Evolutionary conservation across 2,113 vertebrate genomes (phyloP).

Genomic region (Etheostoma spectabile): DNA sequence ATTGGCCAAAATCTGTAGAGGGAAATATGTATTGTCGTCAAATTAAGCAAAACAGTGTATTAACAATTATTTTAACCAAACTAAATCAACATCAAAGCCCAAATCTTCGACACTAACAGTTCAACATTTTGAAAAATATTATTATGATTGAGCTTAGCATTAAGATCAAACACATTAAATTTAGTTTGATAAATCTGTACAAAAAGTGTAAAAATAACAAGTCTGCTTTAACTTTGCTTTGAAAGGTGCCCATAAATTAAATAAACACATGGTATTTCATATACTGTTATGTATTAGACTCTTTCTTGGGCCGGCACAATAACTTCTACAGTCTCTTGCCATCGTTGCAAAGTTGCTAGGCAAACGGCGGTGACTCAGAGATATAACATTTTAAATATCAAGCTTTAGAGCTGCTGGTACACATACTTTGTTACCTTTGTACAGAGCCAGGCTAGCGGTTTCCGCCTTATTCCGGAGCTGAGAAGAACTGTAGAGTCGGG

Average conservation of each 20-base stretch:
- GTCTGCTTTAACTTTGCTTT: not conserved
- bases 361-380: too few relatives aligned
- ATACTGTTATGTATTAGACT: not conserved
- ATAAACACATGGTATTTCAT: too few relatives aligned
- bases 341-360: not conserved
- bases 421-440: not conserved
- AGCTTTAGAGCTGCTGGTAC: not conserved
- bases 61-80: not conserved
- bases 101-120: not conserved
- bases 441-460: not conserved
- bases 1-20: conserved; percentile 92
- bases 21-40: not conserved
- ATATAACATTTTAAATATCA: not conserved
- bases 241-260: too few relatives aligned
- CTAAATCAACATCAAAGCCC: not conserved
- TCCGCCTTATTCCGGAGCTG: not conserved
- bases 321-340: not conserved
- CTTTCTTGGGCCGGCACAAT: not conserved
- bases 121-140: not conserved
- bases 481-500: not conserved
- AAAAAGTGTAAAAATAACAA: not conserved
- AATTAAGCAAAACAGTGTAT: not conserved
- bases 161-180: not conserved
- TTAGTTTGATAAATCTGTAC: not conserved
- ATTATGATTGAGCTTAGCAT: too few relatives aligned